Base-by-base conservation (phyloP, 2,797 vertebrate genomes). In the Esox masquinongy region DNA sequence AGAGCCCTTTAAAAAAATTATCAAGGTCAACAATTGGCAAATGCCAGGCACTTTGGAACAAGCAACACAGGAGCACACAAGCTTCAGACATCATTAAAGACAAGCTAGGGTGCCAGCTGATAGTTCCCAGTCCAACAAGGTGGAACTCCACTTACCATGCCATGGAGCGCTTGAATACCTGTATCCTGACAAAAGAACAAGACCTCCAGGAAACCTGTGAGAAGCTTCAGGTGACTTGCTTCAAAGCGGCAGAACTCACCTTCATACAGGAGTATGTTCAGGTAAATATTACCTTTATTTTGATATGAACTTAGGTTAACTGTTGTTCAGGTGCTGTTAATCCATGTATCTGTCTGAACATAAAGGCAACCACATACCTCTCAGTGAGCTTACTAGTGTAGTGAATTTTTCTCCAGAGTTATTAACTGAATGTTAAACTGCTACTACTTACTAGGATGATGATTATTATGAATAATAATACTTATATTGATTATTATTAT, bases 101-200 rank as follows among this genome's bases (percentile, higher is more conserved):
- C 43, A 53, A 72, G 61, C 47, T 68, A 67, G 70, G 76, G 26
- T 72, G 61, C 70, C 76, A 77, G 63, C 76, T 77, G 49, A 59
- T 47, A 69, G 71, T 69, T 68, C 71, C 71, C 34, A 47, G 12
- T 73, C 19, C 71, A 73, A 77, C 76, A 26, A 59, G 64, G 70
- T 73, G 74, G 68, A 80, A 77, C 80, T 79, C 66, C 43, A 79
- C 76, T 69, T 81, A 73, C 56, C 80, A 81, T 50, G 73, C 68
- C 61, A 73, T 80, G 74, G 64, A 81, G 61, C 19, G 47, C 72
- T 63, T 78, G 50, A 75, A 81, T 39, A 39, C 36, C 2, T 39
- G 36, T 8, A 39, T 72, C 69, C 47, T 67, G 59, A 80, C 67
- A 80, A 59, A 77, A 77, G 67, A 74, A 74, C 75, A 81, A 72